phyloP scores from a whole-genome alignment of 1,140 invertebrate genomes.

The Drosophila parabipectinata region DNA sequence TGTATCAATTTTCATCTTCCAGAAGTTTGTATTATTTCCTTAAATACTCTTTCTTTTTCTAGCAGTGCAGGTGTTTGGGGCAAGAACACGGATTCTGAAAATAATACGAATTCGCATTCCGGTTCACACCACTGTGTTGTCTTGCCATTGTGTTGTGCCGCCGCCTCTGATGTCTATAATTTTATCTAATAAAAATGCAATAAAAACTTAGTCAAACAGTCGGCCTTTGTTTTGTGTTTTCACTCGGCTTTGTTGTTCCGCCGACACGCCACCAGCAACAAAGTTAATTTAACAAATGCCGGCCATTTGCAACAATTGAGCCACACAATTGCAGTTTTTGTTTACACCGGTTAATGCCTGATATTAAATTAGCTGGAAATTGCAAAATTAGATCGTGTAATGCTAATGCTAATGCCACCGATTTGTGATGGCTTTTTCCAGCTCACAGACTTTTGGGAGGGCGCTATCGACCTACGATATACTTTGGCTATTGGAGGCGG shows the following conservation, averaged over 20 bases:
- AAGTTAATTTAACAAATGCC: conserved; percentile 41
- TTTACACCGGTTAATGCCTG: conserved; percentile 26
- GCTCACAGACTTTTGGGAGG: neutral
- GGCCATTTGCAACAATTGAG: conserved; percentile 37
- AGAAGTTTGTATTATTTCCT: too few species aligned
- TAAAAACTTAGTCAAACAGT: conserved; percentile 45
- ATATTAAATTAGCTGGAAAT: conserved; percentile 35
- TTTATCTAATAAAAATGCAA: conserved; percentile 66
- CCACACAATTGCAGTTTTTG: conserved; percentile 27
- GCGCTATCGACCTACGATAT: neutral
- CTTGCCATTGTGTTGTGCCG: conserved; percentile 4
- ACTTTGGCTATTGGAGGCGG: neutral
- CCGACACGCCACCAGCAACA: conserved; percentile 33
- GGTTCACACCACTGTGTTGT: conserved; percentile 2
- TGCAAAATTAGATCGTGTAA: conserved; percentile 32
- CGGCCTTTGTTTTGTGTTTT: neutral
- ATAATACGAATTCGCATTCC: conserved; percentile 24
- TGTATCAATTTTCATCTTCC: too few species aligned
- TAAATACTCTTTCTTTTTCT: too few species aligned
- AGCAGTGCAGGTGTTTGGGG: neutral
- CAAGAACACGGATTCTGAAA: conserved; percentile 4
- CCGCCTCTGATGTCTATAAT: conserved; percentile 48
- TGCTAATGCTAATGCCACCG: conserved; percentile 23
- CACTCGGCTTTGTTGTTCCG: conserved; percentile 50
- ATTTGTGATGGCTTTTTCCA: conserved; percentile 5